Conservation (phyloP, 2,113 vertebrate genomes). For the Sturnus vulgaris region DNA sequence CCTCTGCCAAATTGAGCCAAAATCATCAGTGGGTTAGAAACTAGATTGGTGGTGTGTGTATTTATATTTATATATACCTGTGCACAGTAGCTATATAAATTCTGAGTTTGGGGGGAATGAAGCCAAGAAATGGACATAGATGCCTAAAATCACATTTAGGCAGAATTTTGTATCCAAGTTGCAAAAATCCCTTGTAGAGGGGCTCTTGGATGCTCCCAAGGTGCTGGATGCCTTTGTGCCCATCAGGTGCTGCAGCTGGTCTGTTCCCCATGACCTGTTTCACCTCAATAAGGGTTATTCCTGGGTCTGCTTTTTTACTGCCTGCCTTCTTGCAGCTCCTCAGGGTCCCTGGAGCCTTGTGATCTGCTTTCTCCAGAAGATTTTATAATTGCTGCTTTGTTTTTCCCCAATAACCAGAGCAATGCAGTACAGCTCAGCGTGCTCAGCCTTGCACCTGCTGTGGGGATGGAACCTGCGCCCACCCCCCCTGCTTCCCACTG, state of each 20-base stretch:
- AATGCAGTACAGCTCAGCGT: fast-evolving
- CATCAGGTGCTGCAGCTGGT: slow-evolving; percentile 4
- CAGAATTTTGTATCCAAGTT: neutral
- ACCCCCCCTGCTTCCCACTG: neutral
- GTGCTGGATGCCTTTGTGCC: neutral
- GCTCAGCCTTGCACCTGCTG: neutral
- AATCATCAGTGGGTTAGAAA: neutral
- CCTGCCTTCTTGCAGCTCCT: neutral
- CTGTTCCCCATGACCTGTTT: neutral
- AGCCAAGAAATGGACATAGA: neutral
- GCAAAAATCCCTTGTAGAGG: neutral
- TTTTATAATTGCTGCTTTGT: slow-evolving; percentile 30
- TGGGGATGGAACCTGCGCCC: neutral
- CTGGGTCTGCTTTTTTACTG: slow-evolving; percentile 19
- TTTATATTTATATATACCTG: neutral
- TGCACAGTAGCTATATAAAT: neutral
- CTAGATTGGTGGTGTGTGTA: neutral
- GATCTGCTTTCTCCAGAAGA: neutral
- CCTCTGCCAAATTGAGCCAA: neutral
- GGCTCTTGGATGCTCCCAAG: neutral
- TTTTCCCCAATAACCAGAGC: neutral
- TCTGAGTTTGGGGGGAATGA: fast-evolving
- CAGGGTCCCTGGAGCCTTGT: slow-evolving; percentile 3
- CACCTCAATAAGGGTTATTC: slow-evolving; percentile 23
- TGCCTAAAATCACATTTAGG: neutral